Base-by-base conservation (phyloP, 1,140 invertebrate species). In the Drosophila nigromelanica region DNA sequence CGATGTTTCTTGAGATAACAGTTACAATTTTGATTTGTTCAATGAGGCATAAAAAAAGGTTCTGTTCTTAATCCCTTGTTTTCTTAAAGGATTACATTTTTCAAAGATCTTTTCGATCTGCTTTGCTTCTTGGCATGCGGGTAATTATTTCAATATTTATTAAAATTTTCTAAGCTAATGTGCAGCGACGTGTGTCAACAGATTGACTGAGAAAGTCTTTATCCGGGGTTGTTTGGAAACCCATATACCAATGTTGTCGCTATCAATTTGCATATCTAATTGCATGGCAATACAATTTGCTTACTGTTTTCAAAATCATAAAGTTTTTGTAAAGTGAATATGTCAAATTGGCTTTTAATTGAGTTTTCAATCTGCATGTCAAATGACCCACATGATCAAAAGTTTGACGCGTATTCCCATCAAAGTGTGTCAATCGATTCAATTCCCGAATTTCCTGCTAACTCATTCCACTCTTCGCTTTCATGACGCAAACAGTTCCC, bases 331-430 rank as follows among this genome's bases (percentile, higher is more conserved):
- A 50, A 56, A 62, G 50, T 70, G 64, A 73, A 67, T 82, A 67
- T 82, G 75, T 86, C 82, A 73, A 82, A 78, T 86, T 82, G 35
- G 78, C 76, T 76, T 87, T 82, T 73, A 80, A 87, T 82, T 79
- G 69, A 87, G 82, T 89, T 73, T 78, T 87, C 72, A 82, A 89
- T 87, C 78, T 87, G 82, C 82, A 87, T 87, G 72, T 73, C 51
- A 78, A 87, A 87, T 87, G 51, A 87, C 82, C 82, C 82, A 87
- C 82, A 87, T 86, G 61, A 61, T 60, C 45, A 4, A 6, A 43
- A 24, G 35, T 63, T 59, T 40, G 62, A 72, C 52, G 40, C 70
- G 70, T 67, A n/a, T 42, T 35, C 40, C 40, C 60, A 27, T 50
- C 7, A 39, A 79, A 85, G 40, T 76, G 61, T 76, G 78, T 73